Evolutionary conservation across 2,797 vertebrate genomes (phyloP).

Genomic region (Rhynchonycteris naso): DNA sequence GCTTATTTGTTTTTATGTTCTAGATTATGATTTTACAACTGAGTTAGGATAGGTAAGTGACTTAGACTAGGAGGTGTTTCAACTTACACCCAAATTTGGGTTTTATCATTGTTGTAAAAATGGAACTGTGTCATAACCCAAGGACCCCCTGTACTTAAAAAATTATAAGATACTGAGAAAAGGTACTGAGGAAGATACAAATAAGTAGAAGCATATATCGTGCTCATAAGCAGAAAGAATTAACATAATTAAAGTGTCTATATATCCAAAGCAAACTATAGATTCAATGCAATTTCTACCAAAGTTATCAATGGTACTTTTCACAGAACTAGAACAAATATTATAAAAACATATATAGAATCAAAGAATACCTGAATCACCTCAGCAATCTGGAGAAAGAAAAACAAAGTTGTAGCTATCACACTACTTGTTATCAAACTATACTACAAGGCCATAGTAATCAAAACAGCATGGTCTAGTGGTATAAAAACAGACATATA

Average conservation of each 20-base stretch:
- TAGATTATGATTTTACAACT: too few species aligned
- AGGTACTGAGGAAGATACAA: neutral
- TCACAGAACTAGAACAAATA: neutral
- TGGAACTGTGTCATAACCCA: too few species aligned
- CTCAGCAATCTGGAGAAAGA: neutral
- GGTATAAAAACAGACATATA: neutral
- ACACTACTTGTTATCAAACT: neutral
- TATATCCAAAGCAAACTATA: neutral
- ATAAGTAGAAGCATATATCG: neutral
- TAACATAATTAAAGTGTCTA: neutral
- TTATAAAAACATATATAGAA: neutral
- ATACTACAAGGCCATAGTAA: neutral
- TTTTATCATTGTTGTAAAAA: too few species aligned
- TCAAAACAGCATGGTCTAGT: neutral
- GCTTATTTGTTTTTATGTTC: too few species aligned
- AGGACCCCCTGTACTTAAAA: neutral
- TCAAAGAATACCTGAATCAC: neutral
- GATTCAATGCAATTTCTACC: neutral
- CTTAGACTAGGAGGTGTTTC: too few species aligned
- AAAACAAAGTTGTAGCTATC: neutral
- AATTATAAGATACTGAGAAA: neutral
- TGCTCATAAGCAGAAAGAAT: neutral
- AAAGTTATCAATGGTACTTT: neutral
- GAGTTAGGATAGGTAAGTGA: too few species aligned
- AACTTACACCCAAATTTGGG: too few species aligned